Conservation (phyloP, 2,888 invertebrate species). For the Eubasilissa splendida region DNA sequence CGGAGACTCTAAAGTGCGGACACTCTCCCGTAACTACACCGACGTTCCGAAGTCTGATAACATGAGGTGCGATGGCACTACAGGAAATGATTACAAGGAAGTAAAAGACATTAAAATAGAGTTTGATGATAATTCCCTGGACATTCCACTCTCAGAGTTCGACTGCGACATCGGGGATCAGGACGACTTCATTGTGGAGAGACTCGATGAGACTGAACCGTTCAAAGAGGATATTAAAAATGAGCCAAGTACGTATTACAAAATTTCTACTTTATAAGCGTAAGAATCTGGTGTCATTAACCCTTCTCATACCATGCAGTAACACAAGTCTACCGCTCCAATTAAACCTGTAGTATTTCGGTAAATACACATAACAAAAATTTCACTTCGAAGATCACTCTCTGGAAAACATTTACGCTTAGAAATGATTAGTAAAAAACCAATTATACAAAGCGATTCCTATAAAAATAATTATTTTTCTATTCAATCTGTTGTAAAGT, state of each 20-base stretch:
- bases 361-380: too few species aligned
- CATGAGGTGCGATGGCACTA: background rate
- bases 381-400: too few species aligned
- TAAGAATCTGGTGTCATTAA: too few species aligned
- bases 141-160: background rate
- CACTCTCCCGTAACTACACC: background rate
- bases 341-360: too few species aligned
- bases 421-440: too few species aligned
- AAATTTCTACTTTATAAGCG: too few species aligned
- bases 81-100: conserved; percentile 25
- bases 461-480: too few species aligned
- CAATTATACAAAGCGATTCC: too few species aligned
- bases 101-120: conserved; percentile 43
- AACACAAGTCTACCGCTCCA: too few species aligned
- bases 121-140: conserved; percentile 23
- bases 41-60: background rate
- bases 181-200: conserved; percentile 1
- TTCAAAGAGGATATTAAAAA: conserved; percentile 12
- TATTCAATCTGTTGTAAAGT: too few species aligned
- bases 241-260: conserved; percentile 1
- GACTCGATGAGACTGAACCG: background rate
- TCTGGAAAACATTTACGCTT: too few species aligned
- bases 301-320: too few species aligned
- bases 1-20: background rate
- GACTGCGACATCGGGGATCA: conserved; percentile 21